Percentiles rank a stretch among this genome's conserved stretches.
Evolutionary conservation across 2,113 vertebrate species (phyloP).

Genomic region (Pagrus major): DNA sequence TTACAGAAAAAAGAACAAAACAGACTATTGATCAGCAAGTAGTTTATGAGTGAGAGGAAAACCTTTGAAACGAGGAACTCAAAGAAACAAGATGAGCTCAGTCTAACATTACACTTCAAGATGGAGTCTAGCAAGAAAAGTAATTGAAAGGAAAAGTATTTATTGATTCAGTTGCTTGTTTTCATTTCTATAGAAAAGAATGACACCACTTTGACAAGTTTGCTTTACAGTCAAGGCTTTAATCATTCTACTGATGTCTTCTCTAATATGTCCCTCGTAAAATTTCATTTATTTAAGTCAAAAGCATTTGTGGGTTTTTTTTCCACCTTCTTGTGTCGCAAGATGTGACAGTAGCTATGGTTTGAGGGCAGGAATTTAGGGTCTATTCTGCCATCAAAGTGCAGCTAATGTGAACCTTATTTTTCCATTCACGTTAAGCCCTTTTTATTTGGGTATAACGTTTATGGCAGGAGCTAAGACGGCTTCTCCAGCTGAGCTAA

Average conservation of each 20-base stretch:
- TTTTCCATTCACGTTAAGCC: conserved; percentile 24
- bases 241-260: background rate
- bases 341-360: background rate
- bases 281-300: background rate
- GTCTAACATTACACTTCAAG: background rate
- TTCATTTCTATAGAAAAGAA: conserved; percentile 2
- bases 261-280: background rate
- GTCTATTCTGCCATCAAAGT: background rate
- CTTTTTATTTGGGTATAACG: conserved; percentile 28
- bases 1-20: too few relatives aligned
- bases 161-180: conserved; percentile 2
- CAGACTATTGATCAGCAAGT: conserved; percentile 6
- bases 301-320: background rate
- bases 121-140: too few relatives aligned
- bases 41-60: background rate
- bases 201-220: background rate
- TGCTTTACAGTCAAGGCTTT: conserved; percentile 8
- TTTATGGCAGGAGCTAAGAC: conserved; percentile 40
- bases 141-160: background rate
- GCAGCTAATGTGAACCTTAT: conserved; percentile 15
- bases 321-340: background rate
- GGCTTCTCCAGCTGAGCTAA: conserved; percentile 24
- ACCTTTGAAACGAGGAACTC: background rate
- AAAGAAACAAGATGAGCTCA: background rate
- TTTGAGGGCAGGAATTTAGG: background rate